Evolutionary conservation across 2,113 vertebrate species (phyloP), one percentile per base, ranked within the genome.

Genomic region (Nettapus auritus): DNA sequence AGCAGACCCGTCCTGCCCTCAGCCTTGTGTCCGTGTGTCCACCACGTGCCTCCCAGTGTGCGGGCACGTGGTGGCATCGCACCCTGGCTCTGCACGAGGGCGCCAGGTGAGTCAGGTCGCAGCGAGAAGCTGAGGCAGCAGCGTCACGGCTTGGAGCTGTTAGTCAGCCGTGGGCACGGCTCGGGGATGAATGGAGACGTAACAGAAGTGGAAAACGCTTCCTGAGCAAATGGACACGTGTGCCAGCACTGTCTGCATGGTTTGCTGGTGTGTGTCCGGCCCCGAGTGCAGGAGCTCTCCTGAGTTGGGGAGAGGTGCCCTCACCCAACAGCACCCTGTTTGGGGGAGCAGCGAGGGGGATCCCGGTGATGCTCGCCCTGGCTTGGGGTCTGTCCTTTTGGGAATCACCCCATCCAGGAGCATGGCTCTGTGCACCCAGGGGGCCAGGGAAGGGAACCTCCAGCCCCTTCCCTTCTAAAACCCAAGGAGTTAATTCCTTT

Each of bases 61-160:
- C 0, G 1, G 60, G 40, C 5, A 2, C 1, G 1, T 10, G 46
- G 70, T 34, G 50, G 13, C n/a, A 5, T 8, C 3, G 8, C 21
- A 56, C 44, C 31, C 29, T 38, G 13, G 64, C 64, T 56, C 36
- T 18, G 63, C 71, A 12, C 7, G 1, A 0, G 33, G 88, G 56
- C 50, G 26, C 15, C 22, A 34, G 52, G 38, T 1, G 4, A 44
- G 52, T 18, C 0, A 3, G 26, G 28, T 26, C 33, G 4, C 55
- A 56, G 80, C 6, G 2, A 25, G 62, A 62, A 5, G 2, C 68
- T 6, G 48, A 42, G 60, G 5, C 55, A 15, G 9, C 36, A 4
- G 63, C 2, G 20, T 25, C 18, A 1, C 3, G 36, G 82, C 62
- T 86, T 8, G 1, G 5, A 11, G 67, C 66, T 26, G 34, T 59